Conservation (phyloP, 2,888 invertebrate species). For the Lithophane ornitopus region DNA sequence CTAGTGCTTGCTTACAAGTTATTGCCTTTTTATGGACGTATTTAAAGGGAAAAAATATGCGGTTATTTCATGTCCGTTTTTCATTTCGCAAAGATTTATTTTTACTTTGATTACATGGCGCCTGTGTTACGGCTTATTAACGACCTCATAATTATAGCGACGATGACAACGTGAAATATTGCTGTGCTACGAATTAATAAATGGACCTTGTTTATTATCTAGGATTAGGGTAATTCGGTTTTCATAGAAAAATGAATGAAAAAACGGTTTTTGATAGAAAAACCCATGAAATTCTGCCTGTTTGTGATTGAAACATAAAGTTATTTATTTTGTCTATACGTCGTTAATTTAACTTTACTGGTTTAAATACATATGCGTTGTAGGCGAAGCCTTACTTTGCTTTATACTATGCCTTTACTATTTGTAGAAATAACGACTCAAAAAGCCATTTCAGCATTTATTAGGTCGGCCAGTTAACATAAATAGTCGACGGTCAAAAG, state of each 20-base stretch:
- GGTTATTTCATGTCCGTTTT: constrained; percentile 86
- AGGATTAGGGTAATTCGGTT: constrained; percentile 35
- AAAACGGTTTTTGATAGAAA: background rate
- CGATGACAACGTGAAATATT: constrained; percentile 85
- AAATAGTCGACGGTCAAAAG: constrained; percentile 59
- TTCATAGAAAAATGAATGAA: constrained; percentile 32
- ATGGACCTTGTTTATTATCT: constrained; percentile 68
- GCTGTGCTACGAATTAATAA: constrained; percentile 78
- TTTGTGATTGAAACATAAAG: constrained; percentile 20
- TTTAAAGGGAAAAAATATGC: constrained; percentile 87
- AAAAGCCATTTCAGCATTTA: constrained; percentile 40
- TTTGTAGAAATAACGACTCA: constrained; percentile 41
- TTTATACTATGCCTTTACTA: background rate
- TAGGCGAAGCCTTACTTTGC: background rate
- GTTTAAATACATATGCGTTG: constrained; percentile 4
- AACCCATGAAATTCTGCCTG: background rate
- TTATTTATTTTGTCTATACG: background rate
- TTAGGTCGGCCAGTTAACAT: constrained; percentile 52
- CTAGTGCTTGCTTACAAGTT: constrained; percentile 86
- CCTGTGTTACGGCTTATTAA: constrained; percentile 86
- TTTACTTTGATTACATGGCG: constrained; percentile 88
- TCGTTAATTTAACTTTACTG: background rate
- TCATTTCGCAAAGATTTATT: constrained; percentile 87
- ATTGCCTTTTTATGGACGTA: constrained; percentile 87
- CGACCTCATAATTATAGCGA: constrained; percentile 84